A percentile compares a stretch with the other conserved stretches of the same genome.
Evolutionary conservation across 2,797 vertebrate genomes (phyloP).

Genomic region (Tiaroga cobitis): DNA sequence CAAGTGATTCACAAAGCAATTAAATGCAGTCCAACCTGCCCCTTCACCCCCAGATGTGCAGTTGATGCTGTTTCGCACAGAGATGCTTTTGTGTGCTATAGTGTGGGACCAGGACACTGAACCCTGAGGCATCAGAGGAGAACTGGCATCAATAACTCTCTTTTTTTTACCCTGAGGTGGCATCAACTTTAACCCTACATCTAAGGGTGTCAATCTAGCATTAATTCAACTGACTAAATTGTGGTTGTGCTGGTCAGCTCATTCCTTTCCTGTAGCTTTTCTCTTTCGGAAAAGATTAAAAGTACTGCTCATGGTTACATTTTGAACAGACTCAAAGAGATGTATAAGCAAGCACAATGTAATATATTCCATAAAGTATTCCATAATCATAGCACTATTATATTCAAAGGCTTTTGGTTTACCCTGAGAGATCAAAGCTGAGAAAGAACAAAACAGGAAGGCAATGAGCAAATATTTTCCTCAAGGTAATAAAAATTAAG

Average conservation of each 20-base stretch:
- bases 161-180: constrained; percentile 70
- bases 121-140: constrained; percentile 66
- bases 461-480: constrained; percentile 74
- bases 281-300: constrained; percentile 40
- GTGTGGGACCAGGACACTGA: constrained; percentile 66
- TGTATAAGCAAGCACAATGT: background rate
- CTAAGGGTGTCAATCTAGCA: constrained; percentile 75
- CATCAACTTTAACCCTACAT: constrained; percentile 72
- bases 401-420: constrained; percentile 28
- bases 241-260: constrained; percentile 62
- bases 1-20: constrained; percentile 11
- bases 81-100: constrained; percentile 72
- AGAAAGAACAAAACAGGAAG: constrained; percentile 48
- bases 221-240: constrained; percentile 75
- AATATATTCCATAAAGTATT: background rate
- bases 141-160: constrained; percentile 59
- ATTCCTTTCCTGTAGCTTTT: constrained; percentile 44
- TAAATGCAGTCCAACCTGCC: constrained; percentile 25
- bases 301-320: background rate
- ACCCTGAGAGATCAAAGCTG: constrained; percentile 35
- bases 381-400: background rate
- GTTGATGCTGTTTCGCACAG: constrained; percentile 68
- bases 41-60: constrained; percentile 65
- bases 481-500: constrained; percentile 75
- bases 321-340: background rate